Percentiles rank a stretch among this genome's conserved stretches.
Conservation (phyloP, 2,888 invertebrate genomes). For the Tethea ocularis region DNA sequence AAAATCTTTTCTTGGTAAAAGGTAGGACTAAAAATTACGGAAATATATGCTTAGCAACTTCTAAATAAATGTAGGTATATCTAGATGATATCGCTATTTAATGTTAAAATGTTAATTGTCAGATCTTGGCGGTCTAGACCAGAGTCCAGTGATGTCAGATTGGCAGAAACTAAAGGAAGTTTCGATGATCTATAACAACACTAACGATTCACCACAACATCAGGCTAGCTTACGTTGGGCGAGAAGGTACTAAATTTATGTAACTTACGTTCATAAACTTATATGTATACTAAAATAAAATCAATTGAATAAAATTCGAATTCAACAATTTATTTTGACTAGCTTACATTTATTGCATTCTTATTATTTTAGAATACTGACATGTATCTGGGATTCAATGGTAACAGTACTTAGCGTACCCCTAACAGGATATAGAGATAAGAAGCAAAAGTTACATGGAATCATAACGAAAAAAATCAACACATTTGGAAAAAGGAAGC, state of each 20-base stretch:
- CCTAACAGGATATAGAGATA: slow-evolving; percentile 81
- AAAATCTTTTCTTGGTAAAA: neutral
- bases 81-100: neutral
- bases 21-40: neutral
- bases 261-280: neutral
- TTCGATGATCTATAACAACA: slow-evolving; percentile 85
- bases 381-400: slow-evolving; percentile 96
- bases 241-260: slow-evolving; percentile 75
- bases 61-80: neutral
- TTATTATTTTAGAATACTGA: slow-evolving; percentile 85
- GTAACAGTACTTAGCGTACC: slow-evolving; percentile 93
- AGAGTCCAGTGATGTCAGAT: slow-evolving; percentile 93
- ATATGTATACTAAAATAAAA: too few species aligned
- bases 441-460: slow-evolving; percentile 69
- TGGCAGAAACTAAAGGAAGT: slow-evolving; percentile 94
- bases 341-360: neutral
- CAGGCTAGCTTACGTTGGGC: slow-evolving; percentile 92
- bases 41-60: too few species aligned
- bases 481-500: slow-evolving; percentile 71
- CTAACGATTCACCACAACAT: slow-evolving; percentile 87
- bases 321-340: too few species aligned
- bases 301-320: too few species aligned
- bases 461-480: slow-evolving; percentile 84
- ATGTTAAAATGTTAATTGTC: neutral
- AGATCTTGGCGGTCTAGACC: slow-evolving; percentile 93